Base-by-base conservation (phyloP, 2,113 vertebrate species). In the Ramphastos sulfuratus region DNA sequence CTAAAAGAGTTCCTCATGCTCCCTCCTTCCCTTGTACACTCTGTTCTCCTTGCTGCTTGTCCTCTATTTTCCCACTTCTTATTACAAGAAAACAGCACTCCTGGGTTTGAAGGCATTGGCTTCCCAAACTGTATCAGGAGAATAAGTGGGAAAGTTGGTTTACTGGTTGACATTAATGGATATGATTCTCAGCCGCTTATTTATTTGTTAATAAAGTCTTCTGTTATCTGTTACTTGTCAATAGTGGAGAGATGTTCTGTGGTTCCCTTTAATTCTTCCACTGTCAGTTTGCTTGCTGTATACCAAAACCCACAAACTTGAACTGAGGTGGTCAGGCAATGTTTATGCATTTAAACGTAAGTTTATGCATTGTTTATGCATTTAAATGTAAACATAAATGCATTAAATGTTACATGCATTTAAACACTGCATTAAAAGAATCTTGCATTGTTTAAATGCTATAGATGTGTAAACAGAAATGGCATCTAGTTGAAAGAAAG, bases 401-500 rank as follows among this genome's bases (percentile, higher is more conserved):
- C 83, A 89, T 86, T 93, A 93, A 78, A 84, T 19, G 58, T 25
- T 78, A 90, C 84, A 82, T 82, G 58, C 87, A 67, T 81, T 83
- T 90, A 90, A 93, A 90, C 65, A 87, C 50, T 82, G 58, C 87
- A 64, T 81, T 83, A 87, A 92, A 92, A 89, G 56, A 87, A 46
- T 75, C 33, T 70, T n/a, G 37, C 60, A 74, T 56, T 71, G 76
- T 81, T 90, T 94, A 94, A 85, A 71, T 81, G 72, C 76, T 88
- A 54, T 31, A 74, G 85, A 77, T 56, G 37, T 21, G 21, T 85
- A 90, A 94, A 83, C 19, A 87, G 55, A 89, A 87, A 63, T 2
- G 13, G 42, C 4, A 0, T 37, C 76, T 37, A 81, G 56, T 11
- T 60, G 79, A 89, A 77, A 31, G 17, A 80, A 85, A 91, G 52